Conservation (phyloP, 2,113 vertebrate genomes). For the Tympanuchus pallidicinctus region DNA sequence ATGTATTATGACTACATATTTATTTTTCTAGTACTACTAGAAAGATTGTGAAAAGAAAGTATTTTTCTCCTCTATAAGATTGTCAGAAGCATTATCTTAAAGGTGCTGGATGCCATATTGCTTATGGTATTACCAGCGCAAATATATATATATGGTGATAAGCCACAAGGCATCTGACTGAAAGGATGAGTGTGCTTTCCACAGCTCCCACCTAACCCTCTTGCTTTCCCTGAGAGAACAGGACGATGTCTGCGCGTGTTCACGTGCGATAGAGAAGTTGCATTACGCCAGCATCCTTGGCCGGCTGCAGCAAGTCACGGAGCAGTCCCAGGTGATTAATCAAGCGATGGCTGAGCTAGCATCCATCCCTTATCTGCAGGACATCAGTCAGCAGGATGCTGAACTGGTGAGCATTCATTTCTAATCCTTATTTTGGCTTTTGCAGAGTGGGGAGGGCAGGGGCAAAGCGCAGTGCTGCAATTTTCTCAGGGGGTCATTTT, state of each 20-base stretch:
- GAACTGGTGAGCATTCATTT: conserved; percentile 69
- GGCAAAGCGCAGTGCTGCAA: background rate
- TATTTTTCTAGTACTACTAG: conserved; percentile 38
- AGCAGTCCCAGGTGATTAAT: conserved; percentile 77
- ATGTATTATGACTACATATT: conserved; percentile 1
- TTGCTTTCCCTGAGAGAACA: conserved; percentile 42
- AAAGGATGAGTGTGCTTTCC: background rate
- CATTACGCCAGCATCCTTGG: conserved; percentile 77
- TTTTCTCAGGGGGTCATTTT: conserved; percentile 18
- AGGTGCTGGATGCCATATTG: background rate
- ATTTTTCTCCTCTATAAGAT: background rate
- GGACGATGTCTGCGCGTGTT: conserved; percentile 62
- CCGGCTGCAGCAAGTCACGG: conserved; percentile 67
- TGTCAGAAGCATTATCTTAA: conserved; percentile 17
- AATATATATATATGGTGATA: background rate
- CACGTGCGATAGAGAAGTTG: conserved; percentile 78
- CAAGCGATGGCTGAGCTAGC: conserved; percentile 81
- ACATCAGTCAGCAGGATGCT: conserved; percentile 73
- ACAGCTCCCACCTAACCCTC: background rate
- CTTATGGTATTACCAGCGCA: background rate
- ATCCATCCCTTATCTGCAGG: conserved; percentile 80
- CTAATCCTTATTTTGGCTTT: conserved; percentile 48
- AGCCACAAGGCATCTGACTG: background rate
- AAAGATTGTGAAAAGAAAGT: background rate
- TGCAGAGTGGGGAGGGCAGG: background rate